These are phyloP conservation scores for Eutrigla gurnardus DNA, from an alignment of 2,797 vertebrate genomes.

Conservation along the genomic window DNA sequence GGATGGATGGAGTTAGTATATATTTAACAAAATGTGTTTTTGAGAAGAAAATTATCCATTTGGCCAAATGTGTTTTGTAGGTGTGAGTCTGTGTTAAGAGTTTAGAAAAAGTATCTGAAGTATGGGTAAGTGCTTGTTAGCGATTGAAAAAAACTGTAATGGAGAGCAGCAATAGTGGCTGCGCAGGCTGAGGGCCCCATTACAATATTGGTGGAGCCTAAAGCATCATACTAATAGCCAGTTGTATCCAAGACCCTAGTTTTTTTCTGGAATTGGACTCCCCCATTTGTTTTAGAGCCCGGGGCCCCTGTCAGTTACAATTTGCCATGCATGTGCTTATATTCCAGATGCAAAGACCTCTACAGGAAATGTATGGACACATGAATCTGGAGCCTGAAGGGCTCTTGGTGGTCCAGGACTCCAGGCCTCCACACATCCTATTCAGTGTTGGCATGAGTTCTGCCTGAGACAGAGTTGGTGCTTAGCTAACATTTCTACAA, in stretches of 20 bases:
- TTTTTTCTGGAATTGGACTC: conserved; percentile 59
- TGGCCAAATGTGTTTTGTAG: too few species aligned
- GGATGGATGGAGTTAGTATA: too few species aligned
- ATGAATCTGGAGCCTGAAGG: conserved; percentile 31
- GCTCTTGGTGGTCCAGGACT: conserved; percentile 38
- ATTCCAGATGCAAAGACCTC: conserved; percentile 37
- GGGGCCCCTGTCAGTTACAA: conserved; percentile 63
- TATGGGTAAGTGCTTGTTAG: too few species aligned
- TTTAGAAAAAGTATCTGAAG: too few species aligned
- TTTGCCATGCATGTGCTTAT: conserved; percentile 56
- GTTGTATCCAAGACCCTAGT: conserved; percentile 49
- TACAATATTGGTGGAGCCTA: conserved; percentile 52
- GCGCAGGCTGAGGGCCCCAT: conserved; percentile 38
- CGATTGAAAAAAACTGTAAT: too few species aligned
- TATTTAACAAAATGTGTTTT: too few species aligned
- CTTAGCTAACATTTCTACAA: conserved; percentile 21
- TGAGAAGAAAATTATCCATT: too few species aligned
- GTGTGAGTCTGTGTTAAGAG: too few species aligned
- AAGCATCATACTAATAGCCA: conserved; percentile 56
- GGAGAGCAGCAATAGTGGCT: conserved; percentile 26
- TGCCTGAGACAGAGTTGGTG: not conserved
- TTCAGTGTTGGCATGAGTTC: conserved; percentile 12
- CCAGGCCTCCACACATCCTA: not conserved
- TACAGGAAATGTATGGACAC: conserved; percentile 48
- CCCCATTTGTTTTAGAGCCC: conserved; percentile 57